Percentiles rank a stretch among this genome's conserved stretches.
phyloP scores from a whole-genome alignment of 2,888 invertebrate genomes.

The Spicauda simplicius region DNA sequence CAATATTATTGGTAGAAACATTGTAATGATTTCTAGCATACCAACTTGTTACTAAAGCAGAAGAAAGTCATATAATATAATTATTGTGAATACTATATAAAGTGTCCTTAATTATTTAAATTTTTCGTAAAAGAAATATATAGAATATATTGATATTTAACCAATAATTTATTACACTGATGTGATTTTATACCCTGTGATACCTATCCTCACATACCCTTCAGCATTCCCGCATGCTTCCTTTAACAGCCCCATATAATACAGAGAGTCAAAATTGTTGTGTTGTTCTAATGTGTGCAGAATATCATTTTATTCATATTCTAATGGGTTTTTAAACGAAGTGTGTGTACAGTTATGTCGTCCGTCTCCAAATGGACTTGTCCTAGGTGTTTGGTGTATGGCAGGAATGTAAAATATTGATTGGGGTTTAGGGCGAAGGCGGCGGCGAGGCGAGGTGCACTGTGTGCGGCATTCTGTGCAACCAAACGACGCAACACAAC shows the following conservation, averaged over 20 bases:
- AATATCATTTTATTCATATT: constrained; percentile 71
- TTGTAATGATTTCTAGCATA: not conserved
- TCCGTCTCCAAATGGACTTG: constrained; percentile 24
- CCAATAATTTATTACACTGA: not conserved
- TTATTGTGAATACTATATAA: not conserved
- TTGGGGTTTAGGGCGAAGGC: constrained; percentile 82
- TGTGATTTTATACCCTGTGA: constrained; percentile 8
- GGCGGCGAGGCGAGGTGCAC: constrained; percentile 78
- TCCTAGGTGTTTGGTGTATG: constrained; percentile 46
- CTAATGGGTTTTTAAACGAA: constrained; percentile 82
- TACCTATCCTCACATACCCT: constrained; percentile 48
- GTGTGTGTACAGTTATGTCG: constrained; percentile 61
- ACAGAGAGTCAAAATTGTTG: constrained; percentile 53
- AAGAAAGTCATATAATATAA: not conserved
- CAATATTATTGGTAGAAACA: not conserved
- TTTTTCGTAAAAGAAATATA: not conserved
- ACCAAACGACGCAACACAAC: constrained; percentile 80
- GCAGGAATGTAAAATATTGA: constrained; percentile 70
- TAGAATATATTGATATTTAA: not conserved
- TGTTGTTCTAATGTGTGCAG: constrained; percentile 80
- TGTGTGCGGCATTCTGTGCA: constrained; percentile 82
- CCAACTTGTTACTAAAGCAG: constrained; percentile 22
- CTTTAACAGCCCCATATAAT: constrained; percentile 77
- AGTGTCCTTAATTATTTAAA: not conserved
- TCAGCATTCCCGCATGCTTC: constrained; percentile 79